Evolutionary conservation across 2,888 invertebrate genomes (phyloP).

Genomic region (Agapetus fuscipes): DNA sequence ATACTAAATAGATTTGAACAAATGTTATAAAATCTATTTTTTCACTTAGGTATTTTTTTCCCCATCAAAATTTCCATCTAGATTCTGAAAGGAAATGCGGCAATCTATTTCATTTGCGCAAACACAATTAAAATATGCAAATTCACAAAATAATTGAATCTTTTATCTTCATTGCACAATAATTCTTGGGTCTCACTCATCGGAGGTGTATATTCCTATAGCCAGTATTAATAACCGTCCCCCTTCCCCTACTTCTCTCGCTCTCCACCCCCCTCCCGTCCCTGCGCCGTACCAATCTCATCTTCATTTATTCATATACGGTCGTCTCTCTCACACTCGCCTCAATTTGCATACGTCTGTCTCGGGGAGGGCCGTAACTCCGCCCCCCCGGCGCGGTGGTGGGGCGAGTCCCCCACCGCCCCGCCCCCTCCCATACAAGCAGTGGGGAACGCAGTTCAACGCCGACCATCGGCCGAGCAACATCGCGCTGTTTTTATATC

Average conservation of each 20-base stretch:
- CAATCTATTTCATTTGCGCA: no score
- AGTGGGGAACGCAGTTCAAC: conserved; percentile 24
- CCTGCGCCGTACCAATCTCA: conserved; percentile 20
- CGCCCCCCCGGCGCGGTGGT: conserved; percentile 31
- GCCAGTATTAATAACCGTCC: no score
- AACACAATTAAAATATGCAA: no score
- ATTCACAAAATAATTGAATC: no score
- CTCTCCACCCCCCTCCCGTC: conserved; percentile 37
- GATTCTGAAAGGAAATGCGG: no score
- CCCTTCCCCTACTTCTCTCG: conserved; percentile 22
- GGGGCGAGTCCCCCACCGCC: conserved; percentile 17
- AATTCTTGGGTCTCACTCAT: no score
- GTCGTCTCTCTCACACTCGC: conserved; percentile 43
- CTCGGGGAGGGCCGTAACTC: conserved; percentile 24
- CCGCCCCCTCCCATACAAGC: conserved; percentile 25
- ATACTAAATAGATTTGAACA: no score
- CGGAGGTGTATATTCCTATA: no score
- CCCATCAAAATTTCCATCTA: no score
- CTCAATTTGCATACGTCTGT: conserved; percentile 23
- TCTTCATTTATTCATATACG: conserved; percentile 32
- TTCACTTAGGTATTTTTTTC: no score
- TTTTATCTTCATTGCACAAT: no score
- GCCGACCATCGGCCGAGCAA: conserved; percentile 14
- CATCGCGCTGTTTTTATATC: conserved; percentile 10
- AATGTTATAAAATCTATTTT: no score